Percentiles rank a stretch among this genome's conserved stretches.
These are phyloP conservation scores for Enteromius thamalakanensis DNA, from an alignment of 2,797 vertebrate genomes.

Conservation along the genomic window DNA sequence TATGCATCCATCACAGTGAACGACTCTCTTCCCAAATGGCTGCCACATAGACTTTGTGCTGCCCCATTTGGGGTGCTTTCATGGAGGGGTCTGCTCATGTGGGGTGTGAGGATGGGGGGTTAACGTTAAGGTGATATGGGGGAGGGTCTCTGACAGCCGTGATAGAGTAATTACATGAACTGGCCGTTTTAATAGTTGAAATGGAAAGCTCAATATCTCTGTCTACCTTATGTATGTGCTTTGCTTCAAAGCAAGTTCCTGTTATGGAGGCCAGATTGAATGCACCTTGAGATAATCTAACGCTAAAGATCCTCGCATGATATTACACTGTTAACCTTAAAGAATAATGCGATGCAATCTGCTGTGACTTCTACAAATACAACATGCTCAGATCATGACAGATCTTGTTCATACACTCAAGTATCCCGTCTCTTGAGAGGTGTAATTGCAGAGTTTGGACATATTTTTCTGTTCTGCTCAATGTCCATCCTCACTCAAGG, in stretches of 20 bases:
- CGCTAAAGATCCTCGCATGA: background rate
- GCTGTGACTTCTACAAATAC: conserved; percentile 32
- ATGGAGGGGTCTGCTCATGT: conserved; percentile 37
- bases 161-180: conserved; percentile 26
- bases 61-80: conserved; percentile 72
- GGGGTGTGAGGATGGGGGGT: conserved; percentile 47
- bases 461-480: conserved; percentile 73
- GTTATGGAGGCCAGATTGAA: background rate
- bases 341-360: background rate
- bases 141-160: conserved; percentile 36
- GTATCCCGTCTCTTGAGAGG: conserved; percentile 57
- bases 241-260: conserved; percentile 40
- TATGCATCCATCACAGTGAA: conserved; percentile 77
- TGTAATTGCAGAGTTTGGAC: conserved; percentile 72
- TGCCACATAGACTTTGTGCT: conserved; percentile 67
- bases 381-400: conserved; percentile 12
- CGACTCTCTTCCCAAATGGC: conserved; percentile 80
- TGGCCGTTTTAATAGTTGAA: conserved; percentile 32
- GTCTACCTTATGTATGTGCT: background rate
- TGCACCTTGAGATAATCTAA: background rate
- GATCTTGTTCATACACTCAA: conserved; percentile 35
- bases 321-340: conserved; percentile 12
- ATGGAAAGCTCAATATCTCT: background rate
- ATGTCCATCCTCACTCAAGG: conserved; percentile 63
- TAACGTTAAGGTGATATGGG: conserved; percentile 53